Percentiles rank a stretch among this genome's conserved stretches.
Conservation (phyloP, 2,888 invertebrate species). For the Petrolisthes manimaculis region DNA sequence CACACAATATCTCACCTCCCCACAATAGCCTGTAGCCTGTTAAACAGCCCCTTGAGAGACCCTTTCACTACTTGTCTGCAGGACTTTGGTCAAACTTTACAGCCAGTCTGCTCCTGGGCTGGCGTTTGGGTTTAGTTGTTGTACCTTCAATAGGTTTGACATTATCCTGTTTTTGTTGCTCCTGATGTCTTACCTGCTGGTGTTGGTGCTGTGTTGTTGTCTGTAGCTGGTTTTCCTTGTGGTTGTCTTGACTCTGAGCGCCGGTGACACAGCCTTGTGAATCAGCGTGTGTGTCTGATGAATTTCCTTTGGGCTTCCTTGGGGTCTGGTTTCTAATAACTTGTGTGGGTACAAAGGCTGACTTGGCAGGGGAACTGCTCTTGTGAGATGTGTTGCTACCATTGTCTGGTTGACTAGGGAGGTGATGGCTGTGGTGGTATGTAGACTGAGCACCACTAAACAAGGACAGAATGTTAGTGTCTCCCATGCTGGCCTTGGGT, state of each 20-base stretch:
- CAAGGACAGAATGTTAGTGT: conserved; percentile 25
- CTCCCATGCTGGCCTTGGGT: background rate
- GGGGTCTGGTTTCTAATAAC: conserved; percentile 62
- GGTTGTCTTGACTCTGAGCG: background rate
- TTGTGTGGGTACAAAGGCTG: conserved; percentile 64
- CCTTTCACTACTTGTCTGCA: conserved; percentile 12
- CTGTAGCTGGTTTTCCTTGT: background rate
- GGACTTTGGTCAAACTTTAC: conserved; percentile 43
- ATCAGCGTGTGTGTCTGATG: background rate
- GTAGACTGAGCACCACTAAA: conserved; percentile 20
- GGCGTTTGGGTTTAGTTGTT: conserved; percentile 24
- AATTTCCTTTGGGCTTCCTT: conserved; percentile 38
- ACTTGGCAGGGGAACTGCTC: conserved; percentile 46
- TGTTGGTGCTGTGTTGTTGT: background rate
- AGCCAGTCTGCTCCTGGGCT: conserved; percentile 43
- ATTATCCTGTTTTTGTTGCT: conserved; percentile 18
- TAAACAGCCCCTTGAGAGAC: background rate
- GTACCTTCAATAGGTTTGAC: background rate
- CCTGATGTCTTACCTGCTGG: conserved; percentile 4
- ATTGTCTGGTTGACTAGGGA: background rate
- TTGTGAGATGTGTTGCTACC: conserved; percentile 9
- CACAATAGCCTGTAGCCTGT: background rate
- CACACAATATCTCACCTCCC: background rate
- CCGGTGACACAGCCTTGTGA: background rate
- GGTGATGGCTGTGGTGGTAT: background rate